phyloP scores from a whole-genome alignment of 1,140 invertebrate species.

The Micrasema longulum region DNA sequence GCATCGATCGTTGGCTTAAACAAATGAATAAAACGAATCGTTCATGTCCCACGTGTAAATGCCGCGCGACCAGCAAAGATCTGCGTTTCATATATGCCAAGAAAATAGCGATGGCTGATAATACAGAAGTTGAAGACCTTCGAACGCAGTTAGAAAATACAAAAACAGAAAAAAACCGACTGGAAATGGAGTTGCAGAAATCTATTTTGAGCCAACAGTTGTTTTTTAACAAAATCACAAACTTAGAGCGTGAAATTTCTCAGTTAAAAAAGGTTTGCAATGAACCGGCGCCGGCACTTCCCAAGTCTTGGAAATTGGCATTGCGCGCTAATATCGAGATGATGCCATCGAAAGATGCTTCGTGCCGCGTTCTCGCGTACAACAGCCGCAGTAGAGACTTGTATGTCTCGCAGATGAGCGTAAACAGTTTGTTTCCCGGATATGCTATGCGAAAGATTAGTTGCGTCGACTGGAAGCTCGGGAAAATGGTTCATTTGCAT shows the following conservation, averaged over 20 bases:
- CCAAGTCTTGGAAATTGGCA: constrained; percentile 10
- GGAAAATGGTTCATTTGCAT: constrained; percentile 76
- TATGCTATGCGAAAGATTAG: constrained; percentile 85
- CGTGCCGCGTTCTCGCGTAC: constrained; percentile 83
- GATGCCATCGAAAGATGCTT: constrained; percentile 68
- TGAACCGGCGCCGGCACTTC: constrained; percentile 52
- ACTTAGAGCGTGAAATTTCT: constrained; percentile 60
- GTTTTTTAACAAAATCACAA: constrained; percentile 63
- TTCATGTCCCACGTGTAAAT: constrained; percentile 90
- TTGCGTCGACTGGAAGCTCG: constrained; percentile 70
- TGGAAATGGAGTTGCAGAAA: constrained; percentile 61
- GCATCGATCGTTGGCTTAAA: constrained; percentile 84
- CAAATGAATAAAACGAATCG: constrained; percentile 61
- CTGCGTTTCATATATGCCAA: constrained; percentile 75
- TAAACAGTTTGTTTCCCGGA: constrained; percentile 77
- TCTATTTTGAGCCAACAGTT: constrained; percentile 48
- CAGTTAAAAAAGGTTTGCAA: constrained; percentile 40
- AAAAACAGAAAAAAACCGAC: constrained; percentile 59
- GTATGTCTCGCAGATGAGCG: constrained; percentile 79
- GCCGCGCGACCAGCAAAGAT: constrained; percentile 78
- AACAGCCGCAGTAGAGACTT: constrained; percentile 72
- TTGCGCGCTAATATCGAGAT: constrained; percentile 68
- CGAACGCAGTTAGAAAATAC: constrained; percentile 65
- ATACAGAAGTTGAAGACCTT: constrained; percentile 67
- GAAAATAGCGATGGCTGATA: constrained; percentile 66